These are phyloP conservation scores for Nephila pilipes DNA, from an alignment of 1,140 invertebrate genomes.

Conservation along the genomic window DNA sequence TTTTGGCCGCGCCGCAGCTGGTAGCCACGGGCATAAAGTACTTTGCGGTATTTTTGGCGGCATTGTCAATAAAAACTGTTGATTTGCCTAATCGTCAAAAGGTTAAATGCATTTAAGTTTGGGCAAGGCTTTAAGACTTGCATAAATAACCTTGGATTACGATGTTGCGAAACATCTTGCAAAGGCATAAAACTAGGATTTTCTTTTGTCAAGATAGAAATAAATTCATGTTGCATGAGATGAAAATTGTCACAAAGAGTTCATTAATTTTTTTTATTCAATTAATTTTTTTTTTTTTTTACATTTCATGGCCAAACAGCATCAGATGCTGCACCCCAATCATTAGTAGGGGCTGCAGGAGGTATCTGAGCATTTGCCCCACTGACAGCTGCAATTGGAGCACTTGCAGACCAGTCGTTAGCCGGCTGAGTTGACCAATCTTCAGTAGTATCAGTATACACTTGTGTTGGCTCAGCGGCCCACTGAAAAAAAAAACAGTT, in stretches of 20 bases:
- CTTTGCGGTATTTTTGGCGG: no score
- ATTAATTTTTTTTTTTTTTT: neutral
- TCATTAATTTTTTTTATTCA: slow-evolving; percentile 39
- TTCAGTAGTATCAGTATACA: slow-evolving; percentile 77
- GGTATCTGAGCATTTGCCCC: slow-evolving; percentile 50
- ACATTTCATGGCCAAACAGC: slow-evolving; percentile 60
- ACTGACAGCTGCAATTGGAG: slow-evolving; percentile 77
- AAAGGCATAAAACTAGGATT: no score
- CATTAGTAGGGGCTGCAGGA: slow-evolving; percentile 71
- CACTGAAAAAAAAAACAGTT: slow-evolving; percentile 50
- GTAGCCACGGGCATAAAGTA: no score
- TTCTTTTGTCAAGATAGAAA: no score
- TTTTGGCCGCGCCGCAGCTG: no score
- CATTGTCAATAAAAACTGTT: no score
- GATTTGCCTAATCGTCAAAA: no score
- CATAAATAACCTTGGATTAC: no score
- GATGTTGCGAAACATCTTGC: no score
- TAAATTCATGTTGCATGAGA: no score
- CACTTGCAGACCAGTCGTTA: slow-evolving; percentile 78
- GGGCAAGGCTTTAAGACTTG: no score
- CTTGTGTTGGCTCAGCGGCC: slow-evolving; percentile 77
- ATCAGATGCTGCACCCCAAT: slow-evolving; percentile 79
- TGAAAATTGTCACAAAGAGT: neutral
- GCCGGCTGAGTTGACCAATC: slow-evolving; percentile 79
- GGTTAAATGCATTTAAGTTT: no score